Base-by-base conservation (phyloP, 2,113 vertebrate species). In the Aldabrachelys gigantea region DNA sequence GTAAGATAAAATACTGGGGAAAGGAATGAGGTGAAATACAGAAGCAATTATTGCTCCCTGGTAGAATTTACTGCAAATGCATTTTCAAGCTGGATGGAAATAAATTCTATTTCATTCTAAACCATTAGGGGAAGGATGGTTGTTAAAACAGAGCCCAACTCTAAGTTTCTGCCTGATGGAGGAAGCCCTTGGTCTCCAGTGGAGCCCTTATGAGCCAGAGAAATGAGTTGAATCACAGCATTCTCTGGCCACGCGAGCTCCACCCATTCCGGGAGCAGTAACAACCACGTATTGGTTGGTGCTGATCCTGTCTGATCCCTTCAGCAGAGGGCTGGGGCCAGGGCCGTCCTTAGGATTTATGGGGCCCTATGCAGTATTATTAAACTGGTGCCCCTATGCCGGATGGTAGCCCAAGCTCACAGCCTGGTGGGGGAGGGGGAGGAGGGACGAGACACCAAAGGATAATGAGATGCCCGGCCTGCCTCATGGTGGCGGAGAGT, bases 1-100 rank as follows among this genome's bases (percentile, higher is more conserved):
- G 62, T 5, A 47, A 69, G 10, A 12, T 44, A 4, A 25, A 59
- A 41, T 2, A 8, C 24, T 57, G 19, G 84, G 54, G 44, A 21
- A 62, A 44, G 50, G 44, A 14, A 59, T 24, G 78, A 7, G 59
- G 2, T 0, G 1, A 80, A 80, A 80, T 80, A 80, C 29, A 5
- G 13, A 35, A 80, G 79, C 79, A 50, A n/a, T 35, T 52, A 21
- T 52, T 52, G 31, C 25, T 80, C 19, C 79, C 65, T 35, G 16
- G 9, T 50, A 19, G 29, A 19, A 52, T 52, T 80, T 80, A 52
- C 49, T 52, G 47, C 79, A 80, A 80, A 31, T 35, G 29, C 25
- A 35, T 52, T 80, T 52, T 52, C 17, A 35, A n/a, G 49, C 79
- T 12, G 8, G 49, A 80, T 80, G 49, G 79, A 52, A 80, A 52